Percentiles rank a stretch among this genome's conserved stretches.
phyloP scores from a whole-genome alignment of 2,113 vertebrate species.

The Recurvirostra avosetta region DNA sequence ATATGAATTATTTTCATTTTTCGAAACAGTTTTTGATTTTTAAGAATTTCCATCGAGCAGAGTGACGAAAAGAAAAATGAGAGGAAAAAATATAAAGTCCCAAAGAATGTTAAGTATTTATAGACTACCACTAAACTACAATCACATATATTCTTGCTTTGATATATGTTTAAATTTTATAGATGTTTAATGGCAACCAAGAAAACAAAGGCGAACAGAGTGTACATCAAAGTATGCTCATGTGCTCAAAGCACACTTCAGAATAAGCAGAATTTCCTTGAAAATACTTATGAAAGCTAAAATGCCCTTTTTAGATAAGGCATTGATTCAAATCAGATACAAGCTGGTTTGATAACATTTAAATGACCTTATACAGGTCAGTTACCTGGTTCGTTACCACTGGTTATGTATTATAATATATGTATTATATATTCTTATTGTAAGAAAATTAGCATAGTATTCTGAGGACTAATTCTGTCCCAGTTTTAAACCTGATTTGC shows the following conservation, averaged over 20 bases:
- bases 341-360: background rate
- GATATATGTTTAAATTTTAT: background rate
- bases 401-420: background rate
- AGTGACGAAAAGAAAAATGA: background rate
- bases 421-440: background rate
- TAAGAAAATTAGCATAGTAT: background rate
- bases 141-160: background rate
- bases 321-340: background rate
- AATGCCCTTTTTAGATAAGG: background rate
- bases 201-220: background rate
- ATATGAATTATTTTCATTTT: background rate
- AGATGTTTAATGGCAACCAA: background rate
- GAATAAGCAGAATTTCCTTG: background rate
- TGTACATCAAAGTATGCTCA: background rate
- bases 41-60: background rate
- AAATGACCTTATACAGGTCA: background rate
- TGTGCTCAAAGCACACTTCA: background rate
- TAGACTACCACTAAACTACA: background rate
- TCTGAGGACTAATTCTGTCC: background rate
- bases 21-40: background rate
- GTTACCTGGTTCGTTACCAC: background rate
- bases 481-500: background rate
- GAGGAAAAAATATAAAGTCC: background rate
- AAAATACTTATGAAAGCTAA: fast-evolving
- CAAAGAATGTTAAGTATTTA: background rate